Percentiles rank a stretch among this genome's conserved stretches.
These are phyloP conservation scores for Centropus unirufus DNA, from an alignment of 2,113 vertebrate genomes.

Conservation along the genomic window DNA sequence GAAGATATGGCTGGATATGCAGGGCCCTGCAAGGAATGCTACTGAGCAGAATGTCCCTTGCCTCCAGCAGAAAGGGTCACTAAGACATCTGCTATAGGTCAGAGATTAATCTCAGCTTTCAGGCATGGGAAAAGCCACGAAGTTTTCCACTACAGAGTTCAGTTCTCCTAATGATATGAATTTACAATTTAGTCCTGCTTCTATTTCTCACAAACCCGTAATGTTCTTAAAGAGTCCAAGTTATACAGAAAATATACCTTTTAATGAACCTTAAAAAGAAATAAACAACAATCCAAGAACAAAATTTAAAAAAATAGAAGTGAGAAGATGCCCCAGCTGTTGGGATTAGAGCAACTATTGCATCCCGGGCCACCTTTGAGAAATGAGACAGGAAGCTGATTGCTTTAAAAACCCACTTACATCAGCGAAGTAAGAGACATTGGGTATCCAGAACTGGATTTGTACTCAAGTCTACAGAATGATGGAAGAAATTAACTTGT, in stretches of 20 bases:
- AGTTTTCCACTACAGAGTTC: background rate
- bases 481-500: background rate
- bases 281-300: too few relatives aligned
- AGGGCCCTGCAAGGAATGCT: background rate
- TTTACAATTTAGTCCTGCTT: background rate
- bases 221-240: background rate
- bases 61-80: background rate
- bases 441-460: background rate
- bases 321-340: background rate
- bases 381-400: background rate
- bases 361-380: background rate
- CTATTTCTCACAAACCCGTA: background rate
- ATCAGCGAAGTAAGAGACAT: background rate
- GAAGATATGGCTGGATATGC: rapidly evolving
- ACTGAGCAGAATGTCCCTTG: background rate
- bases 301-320: background rate
- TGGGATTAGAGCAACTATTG: background rate
- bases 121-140: background rate
- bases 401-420: background rate
- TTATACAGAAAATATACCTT: background rate
- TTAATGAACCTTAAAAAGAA: background rate
- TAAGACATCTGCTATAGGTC: background rate
- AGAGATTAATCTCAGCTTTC: background rate
- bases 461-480: background rate
- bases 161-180: background rate